Evolutionary conservation across 2,888 invertebrate species (phyloP), one percentile per base, ranked within the genome.

Genomic region (Cetonia aurata): DNA sequence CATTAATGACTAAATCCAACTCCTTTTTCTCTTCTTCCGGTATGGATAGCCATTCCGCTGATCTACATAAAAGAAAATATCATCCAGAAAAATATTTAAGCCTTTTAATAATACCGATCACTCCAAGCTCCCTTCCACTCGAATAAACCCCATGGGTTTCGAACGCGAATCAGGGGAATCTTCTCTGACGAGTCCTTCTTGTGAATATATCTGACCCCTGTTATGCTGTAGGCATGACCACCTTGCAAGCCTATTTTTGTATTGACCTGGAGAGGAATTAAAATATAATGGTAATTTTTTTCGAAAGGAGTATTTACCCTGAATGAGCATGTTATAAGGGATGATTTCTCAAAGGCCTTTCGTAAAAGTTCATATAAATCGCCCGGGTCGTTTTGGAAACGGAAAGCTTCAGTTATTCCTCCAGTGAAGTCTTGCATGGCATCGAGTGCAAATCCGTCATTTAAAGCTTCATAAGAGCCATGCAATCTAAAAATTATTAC

Each of bases 391-490:
- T 94, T 90, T 9, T 91, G 88, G 79, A 97, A 88, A 78, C 96
- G 95, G 82, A 96, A 96, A 92, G 95, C 93, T 83, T 96, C 96
- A 0, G 95, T 94, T 0, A 96, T 94, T 3, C 96, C 97, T 0
- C 96, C 96, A 0, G 99, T 99, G 84, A 99, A 99, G 86, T 99
- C 99, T 85, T 98, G 98, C 94, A 99, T 96, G 0, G 99, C 99
- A 83, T 99, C 99, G 80, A 96, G 95, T 0, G 98, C 97, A 0
- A 96, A 95, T 12, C 99, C 99, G 31, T 99, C 99, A 84, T 96
- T 96, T 0, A 99, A 87, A 0, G 98, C 95, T 83, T 99, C 99
- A 84, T 99, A 99, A 0, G 96, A 98, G 0, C 99, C 99, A 84
- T 96, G 95, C 67, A 99, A 85, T 82, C 95, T 95, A 37, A 15